Percentiles rank a stretch among this genome's conserved stretches.
Evolutionary conservation across 2,113 vertebrate species (phyloP).

Genomic region (Eira barbara): DNA sequence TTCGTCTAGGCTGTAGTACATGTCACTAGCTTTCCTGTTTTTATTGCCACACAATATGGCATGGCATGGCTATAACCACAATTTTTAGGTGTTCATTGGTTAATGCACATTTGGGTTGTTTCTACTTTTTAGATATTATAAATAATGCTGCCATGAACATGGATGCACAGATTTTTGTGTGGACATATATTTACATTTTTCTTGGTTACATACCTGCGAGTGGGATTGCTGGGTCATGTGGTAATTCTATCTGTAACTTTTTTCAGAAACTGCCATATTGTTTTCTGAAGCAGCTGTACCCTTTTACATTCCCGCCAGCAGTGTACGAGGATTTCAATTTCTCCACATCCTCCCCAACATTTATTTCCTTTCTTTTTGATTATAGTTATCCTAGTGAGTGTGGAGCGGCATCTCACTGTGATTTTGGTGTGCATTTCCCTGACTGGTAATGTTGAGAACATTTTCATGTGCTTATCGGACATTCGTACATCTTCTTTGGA

Average conservation of each 20-base stretch:
- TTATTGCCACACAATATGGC: neutral
- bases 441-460: neutral
- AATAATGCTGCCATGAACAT: neutral
- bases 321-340: neutral
- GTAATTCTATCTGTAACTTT: neutral
- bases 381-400: neutral
- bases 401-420: neutral
- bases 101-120: neutral
- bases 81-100: neutral
- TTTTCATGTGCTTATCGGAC: neutral
- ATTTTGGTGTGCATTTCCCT: neutral
- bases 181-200: neutral
- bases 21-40: neutral
- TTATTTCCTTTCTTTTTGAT: neutral
- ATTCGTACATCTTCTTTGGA: neutral
- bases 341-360: neutral
- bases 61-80: neutral
- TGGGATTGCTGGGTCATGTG: neutral
- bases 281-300: neutral
- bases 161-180: neutral
- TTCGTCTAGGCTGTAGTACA: neutral
- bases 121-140: neutral
- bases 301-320: neutral
- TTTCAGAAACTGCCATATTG: neutral
- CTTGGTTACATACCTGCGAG: neutral